These are phyloP conservation scores for Pogonomyrmex barbatus DNA, from an alignment of 1,140 invertebrate genomes.

Conservation along the genomic window DNA sequence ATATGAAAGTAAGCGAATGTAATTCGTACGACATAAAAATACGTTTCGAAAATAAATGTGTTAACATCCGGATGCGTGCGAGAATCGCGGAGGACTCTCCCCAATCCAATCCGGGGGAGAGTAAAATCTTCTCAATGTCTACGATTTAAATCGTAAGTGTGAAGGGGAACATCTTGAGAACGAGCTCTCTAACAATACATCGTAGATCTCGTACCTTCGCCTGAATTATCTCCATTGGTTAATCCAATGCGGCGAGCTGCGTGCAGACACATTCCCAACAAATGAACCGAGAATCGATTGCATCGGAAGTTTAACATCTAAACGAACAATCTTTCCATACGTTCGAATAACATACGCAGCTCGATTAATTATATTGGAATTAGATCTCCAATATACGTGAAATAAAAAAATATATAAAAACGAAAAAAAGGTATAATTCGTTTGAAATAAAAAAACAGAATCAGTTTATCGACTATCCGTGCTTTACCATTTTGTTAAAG, in stretches of 20 bases:
- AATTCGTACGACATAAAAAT: conserved; percentile 65
- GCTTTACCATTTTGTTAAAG: conserved; percentile 50
- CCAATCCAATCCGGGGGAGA: conserved; percentile 28
- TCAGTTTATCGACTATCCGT: conserved; percentile 42
- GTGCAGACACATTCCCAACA: conserved; percentile 56
- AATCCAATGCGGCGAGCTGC: conserved; percentile 48
- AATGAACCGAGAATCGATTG: conserved; percentile 41
- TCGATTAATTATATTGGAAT: conserved; percentile 66
- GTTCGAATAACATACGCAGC: conserved; percentile 62
- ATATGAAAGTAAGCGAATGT: conserved; percentile 67
- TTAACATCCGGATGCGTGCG: conserved; percentile 68
- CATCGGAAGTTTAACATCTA: conserved; percentile 27
- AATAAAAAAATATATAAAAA: conserved; percentile 14
- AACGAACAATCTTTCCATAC: conserved; percentile 37
- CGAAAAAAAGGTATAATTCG: not conserved
- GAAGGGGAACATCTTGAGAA: conserved; percentile 63
- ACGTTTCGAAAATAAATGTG: conserved; percentile 48
- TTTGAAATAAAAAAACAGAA: conserved; percentile 25
- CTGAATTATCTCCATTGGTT: conserved; percentile 54
- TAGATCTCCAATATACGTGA: conserved; percentile 66
- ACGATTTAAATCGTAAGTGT: conserved; percentile 66
- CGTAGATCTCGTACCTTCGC: conserved; percentile 60
- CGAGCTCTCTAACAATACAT: conserved; percentile 56
- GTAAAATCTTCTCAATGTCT: conserved; percentile 51
- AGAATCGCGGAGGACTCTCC: conserved; percentile 26